phyloP scores from a whole-genome alignment of 2,113 vertebrate genomes.

The Melanotaenia duboulayi region DNA sequence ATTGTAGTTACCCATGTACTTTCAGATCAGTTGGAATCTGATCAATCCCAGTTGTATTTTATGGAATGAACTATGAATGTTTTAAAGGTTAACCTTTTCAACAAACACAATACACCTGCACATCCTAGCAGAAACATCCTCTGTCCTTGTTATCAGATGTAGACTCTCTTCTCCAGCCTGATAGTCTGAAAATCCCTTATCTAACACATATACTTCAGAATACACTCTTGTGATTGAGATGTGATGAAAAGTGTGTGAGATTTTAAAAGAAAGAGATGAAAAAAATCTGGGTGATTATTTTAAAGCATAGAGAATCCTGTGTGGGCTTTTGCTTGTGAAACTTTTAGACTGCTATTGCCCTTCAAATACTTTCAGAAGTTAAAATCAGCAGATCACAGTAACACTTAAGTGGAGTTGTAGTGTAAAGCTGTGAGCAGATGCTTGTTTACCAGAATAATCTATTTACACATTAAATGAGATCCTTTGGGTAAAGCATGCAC shows the following conservation, averaged over 20 bases:
- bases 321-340: constrained; percentile 6
- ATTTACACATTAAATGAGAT: constrained; percentile 1
- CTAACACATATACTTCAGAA: not conserved
- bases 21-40: too few species aligned
- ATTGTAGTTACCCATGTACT: too few species aligned
- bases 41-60: too few species aligned
- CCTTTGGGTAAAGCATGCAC: not conserved
- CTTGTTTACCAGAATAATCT: constrained; percentile 4
- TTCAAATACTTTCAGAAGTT: constrained; percentile 4
- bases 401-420: not conserved
- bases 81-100: too few species aligned
- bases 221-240: not conserved
- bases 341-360: constrained; percentile 32
- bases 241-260: constrained; percentile 1
- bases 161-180: not conserved
- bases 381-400: constrained; percentile 2
- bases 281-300: constrained; percentile 6
- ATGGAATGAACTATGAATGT: too few species aligned
- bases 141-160: too few species aligned
- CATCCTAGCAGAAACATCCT: not conserved
- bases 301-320: constrained; percentile 3
- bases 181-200: constrained; percentile 20
- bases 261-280: not conserved
- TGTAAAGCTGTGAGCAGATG: constrained; percentile 9
- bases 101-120: too few species aligned